Base-by-base conservation (phyloP, 2,113 vertebrate genomes). In the Antigone vipio region DNA sequence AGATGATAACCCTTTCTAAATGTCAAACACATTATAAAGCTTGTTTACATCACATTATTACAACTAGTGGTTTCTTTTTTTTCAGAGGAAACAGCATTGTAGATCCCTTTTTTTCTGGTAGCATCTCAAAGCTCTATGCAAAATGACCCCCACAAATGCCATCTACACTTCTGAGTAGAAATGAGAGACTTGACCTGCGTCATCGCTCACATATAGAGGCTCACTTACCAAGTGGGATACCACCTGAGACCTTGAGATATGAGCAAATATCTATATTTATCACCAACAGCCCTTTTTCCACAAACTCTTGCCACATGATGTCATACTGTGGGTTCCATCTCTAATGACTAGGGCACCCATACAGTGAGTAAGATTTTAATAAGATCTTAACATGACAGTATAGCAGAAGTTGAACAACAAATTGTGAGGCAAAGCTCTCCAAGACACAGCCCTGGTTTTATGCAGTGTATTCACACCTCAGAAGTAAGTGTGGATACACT, bases 241-340 rank as follows among this genome's bases (percentile, higher is more conserved):
- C 58, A 73, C 34, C 58, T 4, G 6, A 64, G 88, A 42, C 83
- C 62, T 83, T 93, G 86, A 87, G 59, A 80, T 81, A 67, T 94
- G 91, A 97, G 52, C 71, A 45, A 56, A 91, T 42, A 35, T 75
- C 95, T 97, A 89, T 93, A 75, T 93, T 95, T 97, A 91, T 82
- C 89, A 89, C 49, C 79, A 83, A 19, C 55, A 87, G 38, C 47
- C 58, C 50, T 79, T 83, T 88, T 86, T 81, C 91, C 89, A 89
- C 35, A 42, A 62, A 23, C 89, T 68, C 93, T 32, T 93, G 81
- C 87, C 88, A 82, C 29, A 60, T 94, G 92, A 88, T 94, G 88
- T 76, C 85, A 84, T 50, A 62, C 60, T 8, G 4, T 85, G 58
- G 27, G 19, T 80, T 94, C 78, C 73, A 52, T 89, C 66, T 85